These are phyloP conservation scores for Plagiodera versicolora DNA, from an alignment of 2,888 invertebrate genomes.

Conservation along the genomic window DNA sequence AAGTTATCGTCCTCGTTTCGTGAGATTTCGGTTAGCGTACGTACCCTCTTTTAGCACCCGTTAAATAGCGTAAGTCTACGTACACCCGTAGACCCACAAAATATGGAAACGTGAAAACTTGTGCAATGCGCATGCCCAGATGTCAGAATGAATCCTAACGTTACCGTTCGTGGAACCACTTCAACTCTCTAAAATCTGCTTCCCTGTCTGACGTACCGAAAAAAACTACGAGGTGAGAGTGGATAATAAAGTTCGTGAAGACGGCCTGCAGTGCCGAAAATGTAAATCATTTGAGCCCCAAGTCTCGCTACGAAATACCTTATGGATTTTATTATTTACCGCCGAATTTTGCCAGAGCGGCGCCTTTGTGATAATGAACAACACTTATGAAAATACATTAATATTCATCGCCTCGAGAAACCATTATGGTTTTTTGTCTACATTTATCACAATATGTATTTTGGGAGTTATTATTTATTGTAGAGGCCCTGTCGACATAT, in stretches of 20 bases:
- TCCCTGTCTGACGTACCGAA: constrained; percentile 13
- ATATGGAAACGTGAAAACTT: too few relatives aligned
- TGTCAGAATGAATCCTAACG: too few relatives aligned
- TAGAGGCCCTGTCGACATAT: constrained; percentile 35
- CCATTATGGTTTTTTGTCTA: constrained; percentile 40
- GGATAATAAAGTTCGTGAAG: constrained; percentile 39
- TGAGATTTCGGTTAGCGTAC: too few relatives aligned
- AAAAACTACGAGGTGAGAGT: constrained; percentile 33
- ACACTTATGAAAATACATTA: constrained; percentile 42
- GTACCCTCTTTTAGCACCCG: too few relatives aligned
- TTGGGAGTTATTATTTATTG: constrained; percentile 38
- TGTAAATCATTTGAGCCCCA: constrained; percentile 47
- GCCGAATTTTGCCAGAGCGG: constrained; percentile 43
- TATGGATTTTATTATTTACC: constrained; percentile 42
- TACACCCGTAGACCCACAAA: too few relatives aligned
- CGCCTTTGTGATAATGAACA: constrained; percentile 43
- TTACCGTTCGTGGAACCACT: too few relatives aligned
- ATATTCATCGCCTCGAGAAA: constrained; percentile 44
- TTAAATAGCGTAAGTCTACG: too few relatives aligned
- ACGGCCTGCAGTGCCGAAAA: constrained; percentile 45
- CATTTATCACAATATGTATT: constrained; percentile 43
- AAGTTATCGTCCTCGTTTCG: too few relatives aligned
- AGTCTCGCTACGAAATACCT: constrained; percentile 39
- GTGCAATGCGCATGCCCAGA: too few relatives aligned
- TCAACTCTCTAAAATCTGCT: too few relatives aligned